Conservation (phyloP, 2,797 vertebrate genomes). For the Pelochelys cantorii region DNA sequence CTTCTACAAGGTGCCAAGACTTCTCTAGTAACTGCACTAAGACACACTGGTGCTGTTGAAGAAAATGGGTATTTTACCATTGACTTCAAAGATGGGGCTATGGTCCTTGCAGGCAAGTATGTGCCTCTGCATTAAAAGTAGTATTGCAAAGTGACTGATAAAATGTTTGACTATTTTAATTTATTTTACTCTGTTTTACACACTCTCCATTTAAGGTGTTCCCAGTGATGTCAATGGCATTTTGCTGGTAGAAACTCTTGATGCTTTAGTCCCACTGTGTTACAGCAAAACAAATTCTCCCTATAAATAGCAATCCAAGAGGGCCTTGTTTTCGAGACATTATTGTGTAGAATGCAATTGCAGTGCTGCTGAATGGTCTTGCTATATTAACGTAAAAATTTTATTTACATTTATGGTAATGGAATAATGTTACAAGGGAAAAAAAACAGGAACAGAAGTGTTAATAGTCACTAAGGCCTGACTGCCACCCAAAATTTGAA, state of each 20-base stretch:
- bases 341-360: background rate
- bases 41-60: accelerated
- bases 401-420: background rate
- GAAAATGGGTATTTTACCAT: background rate
- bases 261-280: background rate
- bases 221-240: background rate
- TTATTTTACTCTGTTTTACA: background rate
- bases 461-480: background rate
- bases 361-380: background rate
- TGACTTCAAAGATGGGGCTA: background rate
- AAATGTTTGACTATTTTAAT: background rate
- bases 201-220: background rate
- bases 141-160: background rate
- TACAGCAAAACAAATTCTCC: background rate
- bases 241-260: background rate
- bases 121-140: constrained; percentile 1
- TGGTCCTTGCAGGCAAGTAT: background rate
- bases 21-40: background rate
- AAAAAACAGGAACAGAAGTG: background rate
- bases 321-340: background rate
- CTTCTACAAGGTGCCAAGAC: background rate
- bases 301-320: constrained; percentile 26
- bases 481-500: background rate
- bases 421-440: background rate
- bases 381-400: constrained; percentile 15